Evolutionary conservation across 2,113 vertebrate species (phyloP), one percentile per base, ranked within the genome.

Genomic region (Hirundichthys speculiger): DNA sequence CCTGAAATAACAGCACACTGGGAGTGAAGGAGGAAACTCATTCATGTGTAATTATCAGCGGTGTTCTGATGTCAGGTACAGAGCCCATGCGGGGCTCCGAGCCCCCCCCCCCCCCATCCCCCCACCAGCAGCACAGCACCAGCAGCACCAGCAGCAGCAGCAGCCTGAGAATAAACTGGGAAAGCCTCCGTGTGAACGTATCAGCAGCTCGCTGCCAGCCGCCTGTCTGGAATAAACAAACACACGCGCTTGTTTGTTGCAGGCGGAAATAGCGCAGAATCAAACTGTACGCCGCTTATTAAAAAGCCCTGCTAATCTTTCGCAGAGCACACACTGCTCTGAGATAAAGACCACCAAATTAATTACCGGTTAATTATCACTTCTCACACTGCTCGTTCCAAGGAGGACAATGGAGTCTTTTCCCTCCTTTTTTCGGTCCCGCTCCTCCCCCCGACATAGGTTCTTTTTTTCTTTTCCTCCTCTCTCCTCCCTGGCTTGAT

Each of bases 361-460:
- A 90, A 91, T 91, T 89, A 89, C 77, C 82, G 85, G 82, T 84
- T 90, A 90, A 91, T 91, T 89, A 87, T 87, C 85, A 80, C 84
- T 81, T 84, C 87, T 87, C 87, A 75, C 84, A 69, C 75, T 54
- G 74, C 84, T 84, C 54, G 48, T 80, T 85, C 51, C 34, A 81
- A 86, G 60, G 64, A 80, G 79, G 83, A 88, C 87, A 87, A 87
- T 86, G 67, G 66, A 75, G 79, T 34, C 42, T 48, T 62, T 82
- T 73, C 42, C 72, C 58, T 58, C 50, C 72, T 50, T 42, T 45
- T 78, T 1, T 15, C 8, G 9, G 50, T 67, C 34, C 64, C 13
- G 52, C 85, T 79, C 85, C 79, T 77, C 82, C 77, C 68, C 62
- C 54, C 18, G 42, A 80, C 84, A 74, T 38, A 72, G 65, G 80